Evolutionary conservation across 2,113 vertebrate genomes (phyloP), one percentile per base, ranked within the genome.

Genomic region (Electrona antarctica): DNA sequence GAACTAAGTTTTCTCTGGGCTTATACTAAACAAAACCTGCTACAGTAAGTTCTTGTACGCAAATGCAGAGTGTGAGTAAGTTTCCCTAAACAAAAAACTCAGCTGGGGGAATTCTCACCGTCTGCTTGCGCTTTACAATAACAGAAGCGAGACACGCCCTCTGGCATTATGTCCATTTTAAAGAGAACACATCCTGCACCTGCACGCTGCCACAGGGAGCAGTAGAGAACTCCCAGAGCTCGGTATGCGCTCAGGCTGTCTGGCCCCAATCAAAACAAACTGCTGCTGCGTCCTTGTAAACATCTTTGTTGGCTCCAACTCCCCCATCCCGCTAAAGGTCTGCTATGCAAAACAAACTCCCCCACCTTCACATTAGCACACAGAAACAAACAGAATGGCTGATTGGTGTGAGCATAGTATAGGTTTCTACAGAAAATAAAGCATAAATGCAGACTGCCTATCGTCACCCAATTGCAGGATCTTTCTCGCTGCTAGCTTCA

Each of bases 41-140:
- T 46, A 41, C 33, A 41, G 33, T 41, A 60, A 67, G 62, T 84
- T 70, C 50, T 59, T 50, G 59, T 8, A 6, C 56, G 58, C 71
- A 12, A 79, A 21, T 21, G 75, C 67, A 7, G 70, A 76, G 33
- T 33, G 47, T 57, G 52, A 79, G 64, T 64, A 76, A 73, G 80
- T 83, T 82, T 81, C 57, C 33, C 33, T 6, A 4, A 41, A 41
- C 82, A 75, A 78, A 78, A 83, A 85, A 41, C 33, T 80, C 86
- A 78, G 75, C 64, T 9, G 33, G 33, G 79, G 83, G 80, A 49
- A 49, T 79, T 73, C 63, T 76, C 33, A 41, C 29, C 13, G 64
- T 48, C 61, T 85, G 78, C 82, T 85, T 79, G 71, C 67, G 76
- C 66, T 76, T 79, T 64, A 79, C 84, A 82, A 87, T 85, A 77